Evolutionary conservation across 2,888 invertebrate genomes (phyloP).

Genomic region (Ormyrus thymus): DNA sequence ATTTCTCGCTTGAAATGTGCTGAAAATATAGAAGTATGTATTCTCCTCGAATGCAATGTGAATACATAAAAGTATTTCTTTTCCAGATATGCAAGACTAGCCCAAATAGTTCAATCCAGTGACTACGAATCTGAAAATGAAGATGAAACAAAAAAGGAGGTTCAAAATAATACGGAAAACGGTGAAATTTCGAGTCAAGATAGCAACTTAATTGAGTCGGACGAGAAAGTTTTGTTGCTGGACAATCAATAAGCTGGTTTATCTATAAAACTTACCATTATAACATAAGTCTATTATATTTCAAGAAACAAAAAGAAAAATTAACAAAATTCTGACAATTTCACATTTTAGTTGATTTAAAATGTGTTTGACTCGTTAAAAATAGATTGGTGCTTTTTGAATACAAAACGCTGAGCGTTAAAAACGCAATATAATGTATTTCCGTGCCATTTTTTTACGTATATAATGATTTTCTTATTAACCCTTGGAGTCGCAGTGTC

Average conservation of each 20-base stretch:
- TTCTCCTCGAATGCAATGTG: not conserved
- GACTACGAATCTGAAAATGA: constrained; percentile 60
- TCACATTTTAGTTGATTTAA: constrained; percentile 20
- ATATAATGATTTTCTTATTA: not conserved
- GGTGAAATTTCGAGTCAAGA: constrained; percentile 16
- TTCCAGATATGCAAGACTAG: constrained; percentile 69
- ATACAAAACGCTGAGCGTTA: constrained; percentile 27
- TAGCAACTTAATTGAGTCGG: constrained; percentile 30
- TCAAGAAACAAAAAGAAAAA: not conserved
- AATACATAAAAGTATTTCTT: not conserved
- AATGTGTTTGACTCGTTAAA: constrained; percentile 39
- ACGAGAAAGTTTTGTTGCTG: constrained; percentile 50
- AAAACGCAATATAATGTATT: constrained; percentile 18
- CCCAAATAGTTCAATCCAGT: constrained; percentile 67
- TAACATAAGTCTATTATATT: not conserved
- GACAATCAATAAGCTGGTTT: constrained; percentile 49
- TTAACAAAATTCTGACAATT: constrained; percentile 3
- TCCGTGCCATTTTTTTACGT: constrained; percentile 11
- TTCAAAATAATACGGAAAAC: constrained; percentile 33
- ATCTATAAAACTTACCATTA: not conserved
- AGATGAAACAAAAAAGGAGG: constrained; percentile 45
- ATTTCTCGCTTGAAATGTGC: not conserved
- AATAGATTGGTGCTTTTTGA: constrained; percentile 48
- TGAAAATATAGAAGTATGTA: not conserved
- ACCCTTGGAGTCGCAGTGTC: no score